Evolutionary conservation across 2,888 invertebrate genomes (phyloP), one percentile per base, ranked within the genome.

Genomic region (Ochlodes sylvanus): DNA sequence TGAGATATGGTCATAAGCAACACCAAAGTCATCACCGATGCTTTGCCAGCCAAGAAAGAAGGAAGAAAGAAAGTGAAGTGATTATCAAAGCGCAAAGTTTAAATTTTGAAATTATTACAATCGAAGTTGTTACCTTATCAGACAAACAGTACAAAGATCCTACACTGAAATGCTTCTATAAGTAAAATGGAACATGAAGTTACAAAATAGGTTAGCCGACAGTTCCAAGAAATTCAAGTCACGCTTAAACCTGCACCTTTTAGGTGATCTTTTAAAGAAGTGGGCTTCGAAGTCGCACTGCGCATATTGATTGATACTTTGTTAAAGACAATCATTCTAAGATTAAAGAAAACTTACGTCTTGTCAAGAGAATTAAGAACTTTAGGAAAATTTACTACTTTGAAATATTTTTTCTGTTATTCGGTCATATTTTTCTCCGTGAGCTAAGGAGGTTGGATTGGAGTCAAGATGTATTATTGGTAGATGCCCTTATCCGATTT

Each of bases 141-240:
- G 9, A 47, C 44, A 12, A 21, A 50, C 19, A 19, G 21, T 14
- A 52, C 52, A 52, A 52, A 21, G 14, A 52, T 52, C 21, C 14
- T 27, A 52, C 27, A 7, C 52, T 14, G 14, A 34, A 9, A 34
- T 54, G 27, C 14, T n/a, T 32, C 10, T 10, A 34, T 55, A 55
- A 55, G 55, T 55, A 55, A 55, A 55, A 17, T 17, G 55, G 55
- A 34, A 55, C 55, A 7, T 32, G 15, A 34, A 55, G 32, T 55
- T 34, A 34, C 55, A 55, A 55, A 34, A 34, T 34, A 34, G 34
- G 55, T 55, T 55, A 55, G 32, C 34, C 32, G 34, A 32, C 55
- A 55, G 34, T 55, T 52, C 34, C 10, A 32, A 55, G 55, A 55
- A 55, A 63, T 44, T 63, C 63, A 55, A 63, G 63, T 55, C 63